These are phyloP conservation scores for Neelides sp. DNA, from an alignment of 1,140 invertebrate genomes.

Conservation along the genomic window DNA sequence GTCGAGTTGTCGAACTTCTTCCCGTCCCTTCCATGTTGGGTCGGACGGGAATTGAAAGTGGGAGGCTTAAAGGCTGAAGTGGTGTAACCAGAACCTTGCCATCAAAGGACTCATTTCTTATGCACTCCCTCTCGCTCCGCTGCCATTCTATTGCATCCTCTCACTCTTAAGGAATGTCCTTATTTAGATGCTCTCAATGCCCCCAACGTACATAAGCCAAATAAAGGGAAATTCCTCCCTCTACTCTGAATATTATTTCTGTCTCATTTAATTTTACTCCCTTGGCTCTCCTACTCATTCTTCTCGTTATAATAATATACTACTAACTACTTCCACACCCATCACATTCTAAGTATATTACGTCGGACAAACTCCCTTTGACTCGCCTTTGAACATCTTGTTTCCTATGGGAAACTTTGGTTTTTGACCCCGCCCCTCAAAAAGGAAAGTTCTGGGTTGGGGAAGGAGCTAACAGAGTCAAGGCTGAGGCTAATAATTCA, in stretches of 20 bases:
- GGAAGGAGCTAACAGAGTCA: neutral
- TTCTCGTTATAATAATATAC: neutral
- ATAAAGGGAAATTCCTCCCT: neutral
- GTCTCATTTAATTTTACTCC: conserved; percentile 23
- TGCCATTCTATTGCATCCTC: too few relatives aligned
- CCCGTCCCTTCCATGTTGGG: neutral
- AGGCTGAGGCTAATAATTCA: conserved; percentile 9
- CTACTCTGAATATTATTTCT: conserved; percentile 21
- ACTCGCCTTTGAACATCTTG: conserved; percentile 3
- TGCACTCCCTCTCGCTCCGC: neutral
- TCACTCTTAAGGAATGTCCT: too few relatives aligned
- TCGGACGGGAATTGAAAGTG: neutral
- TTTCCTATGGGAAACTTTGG: conserved; percentile 7
- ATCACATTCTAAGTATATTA: conserved; percentile 8
- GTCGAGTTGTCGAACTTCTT: conserved; percentile 16
- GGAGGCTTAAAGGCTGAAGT: neutral
- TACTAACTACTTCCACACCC: conserved; percentile 1
- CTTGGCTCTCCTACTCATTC: conserved; percentile 6
- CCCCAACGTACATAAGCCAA: neutral
- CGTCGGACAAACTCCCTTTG: too few relatives aligned
- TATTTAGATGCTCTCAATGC: neutral
- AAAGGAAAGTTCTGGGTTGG: conserved; percentile 7
- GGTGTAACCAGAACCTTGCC: neutral
- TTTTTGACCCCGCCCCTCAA: conserved; percentile 6
- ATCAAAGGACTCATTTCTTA: neutral